phyloP scores from a whole-genome alignment of 1,140 invertebrate genomes.

The Scaptodrosophila lebanonensis region DNA sequence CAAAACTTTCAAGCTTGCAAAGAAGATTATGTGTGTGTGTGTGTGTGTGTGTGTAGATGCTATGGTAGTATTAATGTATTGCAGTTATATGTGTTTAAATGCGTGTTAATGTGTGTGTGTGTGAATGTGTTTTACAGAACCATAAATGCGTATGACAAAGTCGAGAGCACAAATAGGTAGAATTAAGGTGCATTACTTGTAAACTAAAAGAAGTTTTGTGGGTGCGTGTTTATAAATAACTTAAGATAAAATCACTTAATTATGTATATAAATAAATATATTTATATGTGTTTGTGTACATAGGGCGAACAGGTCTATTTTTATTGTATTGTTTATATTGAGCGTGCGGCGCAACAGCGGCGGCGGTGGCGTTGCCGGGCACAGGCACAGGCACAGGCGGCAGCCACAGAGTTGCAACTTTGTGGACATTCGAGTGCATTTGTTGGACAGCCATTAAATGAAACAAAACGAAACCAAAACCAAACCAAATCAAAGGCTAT shows the following conservation, averaged over 20 bases:
- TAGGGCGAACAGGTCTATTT: no score
- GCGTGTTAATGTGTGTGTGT: slow-evolving; percentile 12
- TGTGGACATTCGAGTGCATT: no score
- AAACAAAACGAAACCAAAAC: slow-evolving; percentile 2
- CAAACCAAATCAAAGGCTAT: no score
- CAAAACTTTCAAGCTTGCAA: no score
- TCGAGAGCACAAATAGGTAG: not conserved
- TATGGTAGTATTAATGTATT: not conserved
- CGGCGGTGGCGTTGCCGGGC: no score
- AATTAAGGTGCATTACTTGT: not conserved
- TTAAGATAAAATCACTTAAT: slow-evolving; percentile 42
- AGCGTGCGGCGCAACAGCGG: slow-evolving; percentile 46
- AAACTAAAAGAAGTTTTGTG: no score
- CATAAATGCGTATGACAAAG: slow-evolving; percentile 3
- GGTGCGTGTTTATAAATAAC: slow-evolving; percentile 35
- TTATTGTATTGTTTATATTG: slow-evolving; percentile 30
- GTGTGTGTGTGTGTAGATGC: slow-evolving; percentile 1
- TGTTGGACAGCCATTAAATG: no score
- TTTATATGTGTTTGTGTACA: slow-evolving; percentile 15
- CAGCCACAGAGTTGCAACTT: slow-evolving; percentile 38
- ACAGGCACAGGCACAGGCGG: no score
- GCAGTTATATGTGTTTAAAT: slow-evolving; percentile 16
- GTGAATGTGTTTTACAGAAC: slow-evolving; percentile 12
- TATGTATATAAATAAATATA: slow-evolving; percentile 8
- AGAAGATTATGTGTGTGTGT: slow-evolving; percentile 1